phyloP scores from a whole-genome alignment of 2,888 invertebrate genomes.

The Andrena haemorrhoa region DNA sequence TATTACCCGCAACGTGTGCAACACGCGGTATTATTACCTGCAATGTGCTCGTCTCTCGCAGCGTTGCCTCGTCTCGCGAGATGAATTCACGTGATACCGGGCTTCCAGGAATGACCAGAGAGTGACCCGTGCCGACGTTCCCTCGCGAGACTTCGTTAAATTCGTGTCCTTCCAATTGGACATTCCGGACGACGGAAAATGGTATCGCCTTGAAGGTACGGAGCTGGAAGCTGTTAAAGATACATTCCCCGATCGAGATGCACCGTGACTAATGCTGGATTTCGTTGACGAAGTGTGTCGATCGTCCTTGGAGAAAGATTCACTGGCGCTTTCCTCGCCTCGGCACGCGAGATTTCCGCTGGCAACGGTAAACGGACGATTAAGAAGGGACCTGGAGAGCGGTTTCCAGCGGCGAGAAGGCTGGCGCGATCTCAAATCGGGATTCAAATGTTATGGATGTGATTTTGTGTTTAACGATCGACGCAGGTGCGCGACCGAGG shows the following conservation, averaged over 20 bases:
- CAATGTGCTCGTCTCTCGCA: not conserved
- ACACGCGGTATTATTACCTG: not conserved
- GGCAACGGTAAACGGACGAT: slow-evolving; percentile 36
- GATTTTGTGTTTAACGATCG: slow-evolving; percentile 78
- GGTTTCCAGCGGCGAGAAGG: slow-evolving; percentile 2
- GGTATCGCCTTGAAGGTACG: no score
- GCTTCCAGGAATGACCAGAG: not conserved
- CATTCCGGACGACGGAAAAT: no score
- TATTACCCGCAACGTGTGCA: not conserved
- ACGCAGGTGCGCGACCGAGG: slow-evolving; percentile 64
- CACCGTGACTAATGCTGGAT: not conserved
- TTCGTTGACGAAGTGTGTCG: not conserved
- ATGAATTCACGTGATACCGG: slow-evolving; percentile 10
- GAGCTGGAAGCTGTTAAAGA: no score
- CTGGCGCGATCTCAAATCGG: slow-evolving; percentile 53
- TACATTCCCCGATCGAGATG: not conserved
- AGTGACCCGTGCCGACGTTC: no score
- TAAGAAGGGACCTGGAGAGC: not conserved
- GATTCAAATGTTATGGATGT: slow-evolving; percentile 72
- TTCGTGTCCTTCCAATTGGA: no score
- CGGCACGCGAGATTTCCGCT: not conserved
- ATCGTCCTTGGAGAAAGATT: not conserved
- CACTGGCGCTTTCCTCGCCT: not conserved
- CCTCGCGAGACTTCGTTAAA: no score
- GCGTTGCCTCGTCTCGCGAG: slow-evolving; percentile 1